phyloP scores from a whole-genome alignment of 2,888 invertebrate species.

The Blastobasis lacticolella region DNA sequence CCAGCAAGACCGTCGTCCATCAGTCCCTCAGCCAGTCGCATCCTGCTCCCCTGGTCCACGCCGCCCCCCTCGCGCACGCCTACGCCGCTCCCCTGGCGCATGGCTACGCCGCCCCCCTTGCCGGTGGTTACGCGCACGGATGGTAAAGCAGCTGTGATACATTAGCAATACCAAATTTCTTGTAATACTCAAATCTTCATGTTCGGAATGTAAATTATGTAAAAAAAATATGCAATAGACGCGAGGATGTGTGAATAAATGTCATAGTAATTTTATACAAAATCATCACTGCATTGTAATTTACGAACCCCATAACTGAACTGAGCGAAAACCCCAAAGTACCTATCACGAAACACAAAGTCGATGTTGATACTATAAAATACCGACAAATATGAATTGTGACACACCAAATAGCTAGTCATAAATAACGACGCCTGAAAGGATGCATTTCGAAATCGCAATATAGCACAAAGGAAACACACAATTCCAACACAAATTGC shows the following conservation, averaged over 20 bases:
- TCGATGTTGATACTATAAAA: too few relatives aligned
- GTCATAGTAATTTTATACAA: slow-evolving; percentile 19
- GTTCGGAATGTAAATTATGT: slow-evolving; percentile 58
- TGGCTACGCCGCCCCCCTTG: slow-evolving; percentile 32
- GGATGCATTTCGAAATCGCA: neutral
- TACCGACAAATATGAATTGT: too few relatives aligned
- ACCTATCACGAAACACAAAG: too few relatives aligned
- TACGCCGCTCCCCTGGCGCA: slow-evolving; percentile 24
- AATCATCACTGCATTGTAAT: too few relatives aligned
- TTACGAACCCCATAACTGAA: too few relatives aligned
- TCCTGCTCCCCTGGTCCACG: slow-evolving; percentile 44
- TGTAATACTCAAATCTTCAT: slow-evolving; percentile 13
- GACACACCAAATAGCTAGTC: too few relatives aligned
- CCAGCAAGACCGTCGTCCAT: slow-evolving; percentile 44
- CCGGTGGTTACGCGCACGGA: slow-evolving; percentile 32
- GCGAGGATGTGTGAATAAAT: slow-evolving; percentile 72
- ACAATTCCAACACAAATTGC: neutral
- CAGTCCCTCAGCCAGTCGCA: slow-evolving; percentile 58
- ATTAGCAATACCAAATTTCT: slow-evolving; percentile 53
- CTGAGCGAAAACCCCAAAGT: too few relatives aligned
- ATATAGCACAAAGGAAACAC: neutral
- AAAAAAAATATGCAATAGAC: slow-evolving; percentile 50
- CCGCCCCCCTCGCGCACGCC: slow-evolving; percentile 29
- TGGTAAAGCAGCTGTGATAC: slow-evolving; percentile 64
- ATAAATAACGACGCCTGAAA: too few relatives aligned